Base-by-base conservation (phyloP, 2,797 vertebrate species). In the Semaprochilodus insignis region DNA sequence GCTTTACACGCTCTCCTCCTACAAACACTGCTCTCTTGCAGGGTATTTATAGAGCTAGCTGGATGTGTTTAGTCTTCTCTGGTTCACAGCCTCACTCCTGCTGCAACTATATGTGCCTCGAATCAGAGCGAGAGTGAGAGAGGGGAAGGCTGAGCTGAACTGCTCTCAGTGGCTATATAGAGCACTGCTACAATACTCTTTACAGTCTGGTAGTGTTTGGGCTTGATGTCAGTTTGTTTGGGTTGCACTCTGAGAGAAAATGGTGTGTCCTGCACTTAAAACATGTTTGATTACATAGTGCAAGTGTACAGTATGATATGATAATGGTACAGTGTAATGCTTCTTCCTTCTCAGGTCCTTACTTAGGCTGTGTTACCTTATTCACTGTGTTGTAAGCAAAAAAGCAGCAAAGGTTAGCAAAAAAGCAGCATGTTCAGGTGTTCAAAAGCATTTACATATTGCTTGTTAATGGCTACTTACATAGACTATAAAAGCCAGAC, bases 1-100 rank as follows among this genome's bases (percentile, higher is more conserved):
- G 72, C 70, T 78, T 78, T 78, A 73, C 78, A 57, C 70, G 13
- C 59, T 73, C 60, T 57, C 81, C 83, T 74, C 83, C 83, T 81
- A 81, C 83, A 67, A 78, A 81, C 44, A 71, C 80, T 81, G 71
- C 80, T 81, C 63, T 78, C 63, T 51, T 54, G 55, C 74, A 69
- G 80, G 63, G 55, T 78, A 67, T 77, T 74, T 81, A 48, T 78
- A 80, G 75, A 57, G 54, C 75, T 69, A 31, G 52, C 83, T 77
- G 19, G 60, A 74, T 83, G 72, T 75, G 72, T 80, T 80, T 72
- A 62, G 72, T 70, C 57, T 63, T 76, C 55, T 67, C 52, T 81
- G 74, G 59, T 60, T 71, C 54, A 77, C 34, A 72, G 74, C 72
- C 59, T 74, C 74, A 48, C 78, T 73, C 36, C 31, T 36, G 27